Percentiles rank a stretch among this genome's conserved stretches.
phyloP scores from a whole-genome alignment of 2,113 vertebrate genomes.

The Microcebus jonahi region DNA sequence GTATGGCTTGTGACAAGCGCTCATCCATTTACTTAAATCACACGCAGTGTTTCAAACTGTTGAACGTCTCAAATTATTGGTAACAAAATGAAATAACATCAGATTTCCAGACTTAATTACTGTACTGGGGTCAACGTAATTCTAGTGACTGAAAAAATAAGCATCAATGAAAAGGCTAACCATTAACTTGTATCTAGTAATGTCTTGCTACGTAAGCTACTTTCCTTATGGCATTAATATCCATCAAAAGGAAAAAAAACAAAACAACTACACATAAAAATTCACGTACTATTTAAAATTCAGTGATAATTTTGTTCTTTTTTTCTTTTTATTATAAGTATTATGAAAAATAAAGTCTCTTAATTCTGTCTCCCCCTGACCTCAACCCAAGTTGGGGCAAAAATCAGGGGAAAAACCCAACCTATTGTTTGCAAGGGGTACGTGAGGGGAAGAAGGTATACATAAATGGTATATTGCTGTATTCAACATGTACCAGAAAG shows the following conservation, averaged over 20 bases:
- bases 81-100: background rate
- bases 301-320: background rate
- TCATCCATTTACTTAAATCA: background rate
- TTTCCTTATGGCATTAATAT: background rate
- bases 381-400: background rate
- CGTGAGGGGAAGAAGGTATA: background rate
- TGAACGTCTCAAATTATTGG: background rate
- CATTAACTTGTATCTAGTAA: background rate
- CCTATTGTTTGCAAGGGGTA: background rate
- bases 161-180: background rate
- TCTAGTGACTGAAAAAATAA: background rate
- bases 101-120: constrained; percentile 13
- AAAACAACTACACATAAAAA: background rate
- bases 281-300: background rate
- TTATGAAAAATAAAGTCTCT: background rate
- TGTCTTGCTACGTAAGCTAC: background rate
- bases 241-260: background rate
- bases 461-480: background rate
- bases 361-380: background rate
- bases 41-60: background rate
- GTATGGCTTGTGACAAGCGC: too few species aligned
- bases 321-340: background rate
- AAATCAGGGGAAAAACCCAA: background rate
- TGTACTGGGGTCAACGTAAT: background rate
- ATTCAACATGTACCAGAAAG: background rate